phyloP scores from a whole-genome alignment of 2,113 vertebrate genomes.

The Crotalus horridus region DNA sequence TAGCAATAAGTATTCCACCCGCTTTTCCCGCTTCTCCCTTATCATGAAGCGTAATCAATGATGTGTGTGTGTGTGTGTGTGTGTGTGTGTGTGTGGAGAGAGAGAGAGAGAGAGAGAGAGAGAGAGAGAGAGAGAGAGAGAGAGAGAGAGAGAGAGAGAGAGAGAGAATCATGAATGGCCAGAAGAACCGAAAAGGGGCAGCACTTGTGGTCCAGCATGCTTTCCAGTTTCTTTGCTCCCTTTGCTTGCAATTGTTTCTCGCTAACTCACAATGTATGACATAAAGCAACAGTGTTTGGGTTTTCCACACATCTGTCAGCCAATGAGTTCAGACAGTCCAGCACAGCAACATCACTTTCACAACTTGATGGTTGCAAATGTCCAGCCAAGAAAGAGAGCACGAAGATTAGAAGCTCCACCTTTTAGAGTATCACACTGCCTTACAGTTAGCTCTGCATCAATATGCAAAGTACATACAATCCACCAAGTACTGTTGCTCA shows the following conservation, averaged over 20 bases:
- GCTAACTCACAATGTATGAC: background rate
- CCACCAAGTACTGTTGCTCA: background rate
- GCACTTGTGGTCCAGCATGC: background rate
- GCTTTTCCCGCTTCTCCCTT: background rate
- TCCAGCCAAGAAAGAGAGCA: background rate
- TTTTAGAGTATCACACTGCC: background rate
- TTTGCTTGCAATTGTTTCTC: background rate
- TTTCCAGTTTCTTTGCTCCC: background rate
- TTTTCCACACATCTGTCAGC: background rate
- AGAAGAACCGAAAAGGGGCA: background rate
- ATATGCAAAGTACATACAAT: background rate
- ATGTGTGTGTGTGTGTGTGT: background rate
- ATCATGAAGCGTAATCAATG: background rate
- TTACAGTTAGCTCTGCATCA: background rate
- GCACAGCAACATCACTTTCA: background rate
- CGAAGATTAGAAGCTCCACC: background rate
- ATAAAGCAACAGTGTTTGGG: background rate
- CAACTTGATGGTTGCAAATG: background rate
- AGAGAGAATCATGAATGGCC: background rate
- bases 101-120: too few species aligned
- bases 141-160: too few species aligned
- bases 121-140: too few species aligned
- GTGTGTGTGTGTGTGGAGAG: too few species aligned
- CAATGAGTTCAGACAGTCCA: background rate
- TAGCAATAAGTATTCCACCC: background rate